Base-by-base conservation (phyloP, 2,797 vertebrate species). In the Parauchenoglanis punctatus region DNA sequence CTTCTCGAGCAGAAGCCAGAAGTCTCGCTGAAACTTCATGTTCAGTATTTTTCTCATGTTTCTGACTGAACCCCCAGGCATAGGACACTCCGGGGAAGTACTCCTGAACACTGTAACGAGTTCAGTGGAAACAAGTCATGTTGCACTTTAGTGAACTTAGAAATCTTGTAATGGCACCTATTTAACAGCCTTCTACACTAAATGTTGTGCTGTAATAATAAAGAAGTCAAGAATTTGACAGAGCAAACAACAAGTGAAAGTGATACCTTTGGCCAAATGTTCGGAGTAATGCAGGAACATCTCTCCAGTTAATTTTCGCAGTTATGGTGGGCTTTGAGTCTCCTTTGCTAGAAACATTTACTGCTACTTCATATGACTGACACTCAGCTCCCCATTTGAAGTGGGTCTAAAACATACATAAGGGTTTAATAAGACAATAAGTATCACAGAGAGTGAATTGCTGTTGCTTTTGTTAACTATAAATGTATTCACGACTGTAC, bases 371-470 rank as follows among this genome's bases (percentile, higher is more conserved):
- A 89, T 96, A 96, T 49, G 94, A 61, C 90, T 96, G 95, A 91
- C 95, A 96, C 90, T 96, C 95, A 85, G 94, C 93, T 85, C 96
- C 96, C 96, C 96, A 96, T 92, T 89, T 92, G 17, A 96, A 8
- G 46, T 93, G 89, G 18, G 92, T 90, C 96, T 96, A 10, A 28
- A 92, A 84, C 78, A 68, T 86, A 84, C 56, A 40, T 78, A 58
- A 1, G 11, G 28, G n/a, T 31, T 56, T 15, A 44, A 82, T 7
- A 35, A 18, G 49, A 59, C 17, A 56, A 85, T 63, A 44, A 40
- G 2, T 1, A 52, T 15, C 17, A 76, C 70, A 75, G 20, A 54
- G 46, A 28, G 31, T 59, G 11, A 81, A 40, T 7, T 61, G 31
- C 12, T 15, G 2, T 61, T 61, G 56, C 31, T 44, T 81, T 40